Conservation (phyloP, 2,797 vertebrate species). For the Molossus molossus region DNA sequence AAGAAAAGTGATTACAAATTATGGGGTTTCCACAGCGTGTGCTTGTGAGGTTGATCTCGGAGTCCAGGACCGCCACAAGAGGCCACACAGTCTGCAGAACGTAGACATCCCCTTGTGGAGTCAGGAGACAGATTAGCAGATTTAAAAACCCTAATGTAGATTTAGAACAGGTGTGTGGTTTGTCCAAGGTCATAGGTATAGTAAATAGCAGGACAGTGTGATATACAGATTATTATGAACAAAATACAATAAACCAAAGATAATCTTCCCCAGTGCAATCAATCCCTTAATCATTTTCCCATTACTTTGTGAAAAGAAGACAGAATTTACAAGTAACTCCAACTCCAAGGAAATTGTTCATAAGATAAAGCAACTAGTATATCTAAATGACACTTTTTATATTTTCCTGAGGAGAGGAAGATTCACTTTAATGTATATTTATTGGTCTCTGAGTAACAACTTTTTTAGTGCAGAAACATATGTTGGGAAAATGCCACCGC, state of each 20-base stretch:
- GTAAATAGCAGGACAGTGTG: not conserved
- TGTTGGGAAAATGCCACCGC: conserved; percentile 58
- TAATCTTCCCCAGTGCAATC: not conserved
- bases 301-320: conserved; percentile 50
- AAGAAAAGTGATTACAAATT: not conserved
- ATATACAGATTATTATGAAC: not conserved
- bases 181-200: not conserved
- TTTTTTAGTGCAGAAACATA: conserved; percentile 57
- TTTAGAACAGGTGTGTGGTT: not conserved
- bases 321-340: not conserved
- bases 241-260: not conserved
- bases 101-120: not conserved
- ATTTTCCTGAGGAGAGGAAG: conserved; percentile 49
- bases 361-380: conserved; percentile 23
- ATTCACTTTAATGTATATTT: conserved; percentile 70
- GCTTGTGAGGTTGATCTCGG: not conserved
- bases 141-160: not conserved
- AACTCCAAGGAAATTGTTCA: not conserved
- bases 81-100: not conserved
- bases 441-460: conserved; percentile 46
- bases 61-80: not conserved
- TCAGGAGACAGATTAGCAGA: not conserved
- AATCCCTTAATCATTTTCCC: not conserved
- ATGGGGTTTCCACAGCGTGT: not conserved
- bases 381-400: conserved; percentile 55